These are phyloP conservation scores for Chymomyza costata DNA, from an alignment of 1,140 invertebrate genomes.

Conservation along the genomic window DNA sequence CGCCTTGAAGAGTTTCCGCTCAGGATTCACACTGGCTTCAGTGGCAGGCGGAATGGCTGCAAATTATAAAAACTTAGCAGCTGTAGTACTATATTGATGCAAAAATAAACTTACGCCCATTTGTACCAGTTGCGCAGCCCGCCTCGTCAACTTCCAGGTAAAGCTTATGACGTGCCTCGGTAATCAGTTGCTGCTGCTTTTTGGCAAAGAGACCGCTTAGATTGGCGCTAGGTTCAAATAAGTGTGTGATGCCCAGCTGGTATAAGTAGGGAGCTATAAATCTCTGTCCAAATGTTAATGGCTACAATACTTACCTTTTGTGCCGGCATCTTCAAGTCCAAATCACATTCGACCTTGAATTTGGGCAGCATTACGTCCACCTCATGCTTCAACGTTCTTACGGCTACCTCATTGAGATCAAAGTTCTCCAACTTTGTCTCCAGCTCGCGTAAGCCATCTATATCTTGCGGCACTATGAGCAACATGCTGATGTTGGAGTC, in stretches of 20 bases:
- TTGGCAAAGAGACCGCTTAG: constrained; percentile 79
- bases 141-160: constrained; percentile 85
- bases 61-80: constrained; percentile 16
- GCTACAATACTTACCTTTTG: constrained; percentile 67
- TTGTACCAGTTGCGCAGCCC: constrained; percentile 84
- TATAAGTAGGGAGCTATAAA: constrained; percentile 23
- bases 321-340: constrained; percentile 77
- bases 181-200: constrained; percentile 58
- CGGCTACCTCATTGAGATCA: constrained; percentile 60
- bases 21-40: constrained; percentile 19
- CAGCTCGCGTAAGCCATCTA: constrained; percentile 76
- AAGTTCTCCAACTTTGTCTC: constrained; percentile 17
- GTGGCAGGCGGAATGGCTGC: constrained; percentile 1
- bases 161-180: constrained; percentile 82
- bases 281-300: not conserved
- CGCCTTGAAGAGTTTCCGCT: constrained; percentile 51
- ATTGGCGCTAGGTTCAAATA: constrained; percentile 79
- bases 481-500: constrained; percentile 78
- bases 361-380: constrained; percentile 79
- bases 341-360: constrained; percentile 78
- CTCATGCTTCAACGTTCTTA: constrained; percentile 29
- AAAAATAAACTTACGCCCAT: constrained; percentile 77
- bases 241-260: constrained; percentile 78
- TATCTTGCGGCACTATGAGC: constrained; percentile 79
- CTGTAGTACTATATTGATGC: not conserved